Evolutionary conservation across 1,140 invertebrate species (phyloP), one percentile per base, ranked within the genome.

Genomic region (Atopsyche davidsoni): DNA sequence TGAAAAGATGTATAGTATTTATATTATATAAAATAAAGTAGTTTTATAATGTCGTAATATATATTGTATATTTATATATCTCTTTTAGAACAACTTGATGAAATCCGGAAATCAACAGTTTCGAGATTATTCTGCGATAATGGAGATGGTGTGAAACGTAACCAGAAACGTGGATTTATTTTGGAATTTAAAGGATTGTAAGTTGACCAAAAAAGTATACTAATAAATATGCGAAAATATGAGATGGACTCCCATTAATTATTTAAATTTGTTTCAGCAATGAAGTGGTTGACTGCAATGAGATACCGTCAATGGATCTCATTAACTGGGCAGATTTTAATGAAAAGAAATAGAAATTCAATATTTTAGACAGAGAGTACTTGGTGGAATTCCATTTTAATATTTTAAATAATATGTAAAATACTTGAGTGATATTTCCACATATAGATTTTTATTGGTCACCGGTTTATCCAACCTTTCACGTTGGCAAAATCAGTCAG

Each of bases 71-170:
- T 28, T 24, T 4, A 48, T 53, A 21, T 17, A 14, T n/a, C 46
- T 25, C 55, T 65, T 70, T 2, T 55, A 86, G 86, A 84, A 62
- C 91, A 94, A 81, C 63, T 94, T 11, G 75, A 72, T 31, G 86
- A 92, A 70, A 83, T 96, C 51, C 75, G 89, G 14, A 92, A 92
- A 63, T 69, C 80, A 0, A 86, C 79, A 48, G 78, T 96, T 49
- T 82, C 89, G 0, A 75, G 86, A 53, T 67, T 95, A n/a, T 72
- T 96, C 28, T 96, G 93, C 64, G 87, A 94, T 62, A 96, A 93
- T 64, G 80, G 80, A 11, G 82, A 89, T 60, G 53, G 47, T 7
- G 14, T 50, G 10, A 14, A 35, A 9, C 34, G 7, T 28, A 28
- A 28, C n/a, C 25, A 28, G 25, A 28, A 28, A 28, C n/a, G 6